phyloP scores from a whole-genome alignment of 2,113 vertebrate genomes.

The Toxotes jaculatrix region DNA sequence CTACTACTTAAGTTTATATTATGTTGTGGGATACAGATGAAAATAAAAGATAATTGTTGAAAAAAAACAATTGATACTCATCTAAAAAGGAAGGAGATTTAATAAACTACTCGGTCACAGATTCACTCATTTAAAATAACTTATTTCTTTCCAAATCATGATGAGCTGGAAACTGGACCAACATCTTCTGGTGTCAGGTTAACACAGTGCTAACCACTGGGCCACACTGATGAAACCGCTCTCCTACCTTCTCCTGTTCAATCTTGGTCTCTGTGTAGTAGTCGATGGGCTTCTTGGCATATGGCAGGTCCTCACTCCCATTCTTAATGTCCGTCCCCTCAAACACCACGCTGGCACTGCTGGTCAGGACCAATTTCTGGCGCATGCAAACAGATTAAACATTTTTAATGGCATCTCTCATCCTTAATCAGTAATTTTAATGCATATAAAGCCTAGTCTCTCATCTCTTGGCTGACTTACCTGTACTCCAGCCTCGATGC shows the following conservation, averaged over 20 bases:
- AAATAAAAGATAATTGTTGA: background rate
- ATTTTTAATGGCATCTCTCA: background rate
- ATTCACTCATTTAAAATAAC: no score
- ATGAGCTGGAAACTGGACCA: background rate
- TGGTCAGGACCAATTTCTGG: conserved; percentile 95
- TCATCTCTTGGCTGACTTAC: conserved; percentile 76
- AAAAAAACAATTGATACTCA: background rate
- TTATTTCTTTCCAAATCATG: no score
- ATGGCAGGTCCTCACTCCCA: conserved; percentile 93
- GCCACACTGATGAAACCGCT: background rate
- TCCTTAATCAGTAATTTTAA: background rate
- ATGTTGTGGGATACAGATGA: background rate
- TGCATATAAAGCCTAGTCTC: background rate
- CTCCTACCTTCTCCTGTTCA: conserved; percentile 92
- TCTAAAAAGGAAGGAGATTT: background rate
- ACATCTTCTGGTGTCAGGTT: background rate
- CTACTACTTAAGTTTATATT: background rate
- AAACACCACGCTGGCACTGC: conserved; percentile 97
- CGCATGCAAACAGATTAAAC: conserved; percentile 1
- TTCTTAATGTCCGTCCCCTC: conserved; percentile 95
- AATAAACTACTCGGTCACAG: background rate
- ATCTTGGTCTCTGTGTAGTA: conserved; percentile 99
- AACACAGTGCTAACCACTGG: background rate
- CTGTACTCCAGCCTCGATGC: conserved; percentile 91
- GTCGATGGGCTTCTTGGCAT: conserved; percentile 93